Conservation (phyloP, 2,797 vertebrate species). For the Urophycis tenuis region DNA sequence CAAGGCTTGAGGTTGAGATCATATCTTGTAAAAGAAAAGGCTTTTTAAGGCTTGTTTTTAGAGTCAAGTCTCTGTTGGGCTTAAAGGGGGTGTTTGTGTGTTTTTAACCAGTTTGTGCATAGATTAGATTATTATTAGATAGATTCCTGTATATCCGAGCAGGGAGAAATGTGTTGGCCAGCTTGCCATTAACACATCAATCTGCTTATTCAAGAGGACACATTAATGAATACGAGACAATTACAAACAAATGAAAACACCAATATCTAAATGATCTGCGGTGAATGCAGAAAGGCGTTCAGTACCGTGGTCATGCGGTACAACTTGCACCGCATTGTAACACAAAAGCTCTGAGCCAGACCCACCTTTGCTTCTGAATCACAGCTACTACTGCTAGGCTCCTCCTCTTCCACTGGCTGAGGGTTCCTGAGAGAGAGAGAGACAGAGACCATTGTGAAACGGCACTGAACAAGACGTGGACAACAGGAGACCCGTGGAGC, state of each 20-base stretch:
- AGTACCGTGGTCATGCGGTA: not conserved
- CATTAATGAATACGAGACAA: not conserved
- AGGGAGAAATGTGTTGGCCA: not conserved
- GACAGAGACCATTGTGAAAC: not conserved
- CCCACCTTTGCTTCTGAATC: constrained; percentile 90
- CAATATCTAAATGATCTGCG: no score
- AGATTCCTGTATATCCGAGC: not conserved
- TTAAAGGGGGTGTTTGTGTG: not conserved
- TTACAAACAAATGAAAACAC: not conserved
- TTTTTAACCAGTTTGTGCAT: not conserved
- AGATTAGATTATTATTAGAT: no score
- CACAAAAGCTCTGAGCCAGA: not conserved
- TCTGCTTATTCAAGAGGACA: not conserved
- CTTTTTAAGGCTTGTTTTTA: not conserved
- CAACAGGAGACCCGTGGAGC: no score
- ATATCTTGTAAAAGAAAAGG: not conserved
- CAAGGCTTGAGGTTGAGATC: not conserved
- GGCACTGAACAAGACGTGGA: no score
- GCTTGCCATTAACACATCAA: not conserved
- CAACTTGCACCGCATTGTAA: not conserved
- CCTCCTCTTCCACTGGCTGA: constrained; percentile 80
- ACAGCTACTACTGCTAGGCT: constrained; percentile 79
- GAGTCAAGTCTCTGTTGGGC: not conserved
- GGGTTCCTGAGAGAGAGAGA: constrained; percentile 72
- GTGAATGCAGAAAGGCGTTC: not conserved